Evolutionary conservation across 2,113 vertebrate species (phyloP).

Genomic region (Mormoops blainvillei): DNA sequence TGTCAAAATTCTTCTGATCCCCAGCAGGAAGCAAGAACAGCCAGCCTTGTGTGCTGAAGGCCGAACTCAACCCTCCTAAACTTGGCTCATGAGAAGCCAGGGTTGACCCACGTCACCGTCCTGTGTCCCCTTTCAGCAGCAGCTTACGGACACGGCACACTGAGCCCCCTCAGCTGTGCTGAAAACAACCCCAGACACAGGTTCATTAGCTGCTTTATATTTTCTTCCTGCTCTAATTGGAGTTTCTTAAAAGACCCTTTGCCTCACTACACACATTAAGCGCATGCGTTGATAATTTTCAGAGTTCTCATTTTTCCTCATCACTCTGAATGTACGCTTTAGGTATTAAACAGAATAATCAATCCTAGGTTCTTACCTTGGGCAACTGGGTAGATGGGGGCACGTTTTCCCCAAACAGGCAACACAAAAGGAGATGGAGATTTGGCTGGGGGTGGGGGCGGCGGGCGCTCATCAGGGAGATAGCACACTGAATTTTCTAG

Average conservation of each 20-base stretch:
- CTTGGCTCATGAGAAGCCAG: background rate
- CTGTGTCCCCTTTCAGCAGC: background rate
- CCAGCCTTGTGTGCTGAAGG: background rate
- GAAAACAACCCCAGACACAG: background rate
- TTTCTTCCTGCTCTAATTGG: background rate
- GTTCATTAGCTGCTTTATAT: fast-evolving
- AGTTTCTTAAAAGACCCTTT: background rate
- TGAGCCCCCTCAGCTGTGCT: background rate
- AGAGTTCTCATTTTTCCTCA: background rate
- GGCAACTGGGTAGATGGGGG: background rate
- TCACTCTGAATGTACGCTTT: background rate
- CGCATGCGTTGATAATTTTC: background rate
- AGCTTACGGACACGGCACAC: background rate
- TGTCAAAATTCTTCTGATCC: background rate
- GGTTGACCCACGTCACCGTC: background rate
- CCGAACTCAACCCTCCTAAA: background rate
- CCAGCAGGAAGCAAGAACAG: background rate
- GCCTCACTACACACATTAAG: background rate
- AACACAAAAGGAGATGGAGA: background rate
- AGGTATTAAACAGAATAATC: background rate
- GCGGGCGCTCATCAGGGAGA: background rate
- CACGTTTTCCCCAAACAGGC: background rate
- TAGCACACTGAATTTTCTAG: background rate
- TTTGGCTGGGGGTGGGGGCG: too few species aligned
- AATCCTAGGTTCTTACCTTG: background rate